Base-by-base conservation (phyloP, 92 coral and sea anemone genomes). In the Siderastrea siderea region DNA sequence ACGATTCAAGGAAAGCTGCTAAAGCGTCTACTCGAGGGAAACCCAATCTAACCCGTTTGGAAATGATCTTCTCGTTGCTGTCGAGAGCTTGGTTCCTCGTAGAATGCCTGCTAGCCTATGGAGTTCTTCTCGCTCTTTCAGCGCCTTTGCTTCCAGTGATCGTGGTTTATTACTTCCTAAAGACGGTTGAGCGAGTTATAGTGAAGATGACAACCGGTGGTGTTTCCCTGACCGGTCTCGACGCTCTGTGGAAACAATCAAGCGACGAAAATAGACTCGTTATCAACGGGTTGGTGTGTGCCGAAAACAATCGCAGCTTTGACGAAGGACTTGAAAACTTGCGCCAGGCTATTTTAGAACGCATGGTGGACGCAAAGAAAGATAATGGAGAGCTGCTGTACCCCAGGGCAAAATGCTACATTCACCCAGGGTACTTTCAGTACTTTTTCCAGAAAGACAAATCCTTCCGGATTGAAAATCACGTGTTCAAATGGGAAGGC, bases 401-500 rank as follows among this genome's bases (percentile, higher is more conserved):
- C 60, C 95, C 97, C n/a, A 92, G 98, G 46, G 65, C 79, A 5
- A 89, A 88, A 5, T 86, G 91, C 80, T 67, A 80, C 76, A 80
- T 96, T 14, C 89, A 89, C 15, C 94, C 93, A 1, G 99, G 99
- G 12, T 84, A 73, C 68, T 95, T 96, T 71, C 99, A 95, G 87
- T 95, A 96, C 74, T 96, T 96, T 67, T 93, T 95, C 47, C 92
- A 95, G 71, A 93, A 96, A 47, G 93, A 94, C 67, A 82, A 75
- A 17, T 79, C 87, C 70, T 96, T 96, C 63, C 81, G 82, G 69
- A 91, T 96, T 62, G 87, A 91, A 58, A 88, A 95, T 9, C 99
- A 96, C 70, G 98, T 95, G 45, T 93, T 89, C 81, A 78, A 79
- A 47, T 95, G 90, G 83, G 91, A 93, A 2, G 98, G 98, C 9